Conservation (phyloP, 2,113 vertebrate species). For the Numida meleagris region DNA sequence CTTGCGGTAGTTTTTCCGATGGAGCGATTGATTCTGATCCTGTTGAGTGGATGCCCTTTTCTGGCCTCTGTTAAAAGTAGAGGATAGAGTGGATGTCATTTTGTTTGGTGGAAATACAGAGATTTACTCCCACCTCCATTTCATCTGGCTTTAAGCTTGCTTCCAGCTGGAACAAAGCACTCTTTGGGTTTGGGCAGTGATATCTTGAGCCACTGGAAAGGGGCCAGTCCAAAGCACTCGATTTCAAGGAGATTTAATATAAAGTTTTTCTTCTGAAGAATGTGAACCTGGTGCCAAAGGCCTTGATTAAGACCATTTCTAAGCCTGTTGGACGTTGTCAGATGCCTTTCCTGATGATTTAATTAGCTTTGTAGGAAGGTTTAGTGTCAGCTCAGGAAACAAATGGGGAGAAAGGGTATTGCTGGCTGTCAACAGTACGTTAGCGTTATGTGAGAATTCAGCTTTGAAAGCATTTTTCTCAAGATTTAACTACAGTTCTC, state of each 20-base stretch:
- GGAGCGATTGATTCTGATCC: neutral
- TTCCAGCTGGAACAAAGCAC: constrained; percentile 48
- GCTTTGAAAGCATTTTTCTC: constrained; percentile 41
- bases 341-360: constrained; percentile 39
- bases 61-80: constrained; percentile 38
- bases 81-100: constrained; percentile 3
- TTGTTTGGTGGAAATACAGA: constrained; percentile 49
- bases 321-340: constrained; percentile 47
- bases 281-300: constrained; percentile 49
- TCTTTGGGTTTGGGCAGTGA: constrained; percentile 35
- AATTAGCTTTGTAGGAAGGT: constrained; percentile 55
- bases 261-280: constrained; percentile 54
- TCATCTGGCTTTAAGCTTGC: constrained; percentile 26
- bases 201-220: constrained; percentile 43
- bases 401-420: constrained; percentile 18
- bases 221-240: constrained; percentile 35
- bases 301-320: constrained; percentile 48
- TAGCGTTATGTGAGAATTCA: constrained; percentile 12
- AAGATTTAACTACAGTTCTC: constrained; percentile 31
- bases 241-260: constrained; percentile 47
- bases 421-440: neutral
- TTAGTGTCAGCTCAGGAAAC: constrained; percentile 40
- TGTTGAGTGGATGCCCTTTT: constrained; percentile 34
- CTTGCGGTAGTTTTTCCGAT: neutral
- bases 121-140: constrained; percentile 41